These are phyloP conservation scores for Minunthozetes semirufus DNA, from an alignment of 2,888 invertebrate species.

Conservation along the genomic window DNA sequence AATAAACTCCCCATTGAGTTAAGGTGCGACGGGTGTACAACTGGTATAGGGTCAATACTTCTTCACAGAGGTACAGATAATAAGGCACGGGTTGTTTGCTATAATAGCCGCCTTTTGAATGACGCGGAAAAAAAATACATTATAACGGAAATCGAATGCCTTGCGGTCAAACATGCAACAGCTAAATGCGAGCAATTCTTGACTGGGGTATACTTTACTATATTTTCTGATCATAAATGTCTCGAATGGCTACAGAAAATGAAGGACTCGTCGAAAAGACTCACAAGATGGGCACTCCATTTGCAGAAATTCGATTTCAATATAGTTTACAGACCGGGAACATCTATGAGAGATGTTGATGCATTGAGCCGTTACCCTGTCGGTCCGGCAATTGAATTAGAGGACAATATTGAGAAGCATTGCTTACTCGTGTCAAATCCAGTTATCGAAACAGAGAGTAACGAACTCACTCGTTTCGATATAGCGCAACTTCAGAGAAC, in stretches of 20 bases:
- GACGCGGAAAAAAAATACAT: conserved; percentile 11
- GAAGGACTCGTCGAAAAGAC: neutral
- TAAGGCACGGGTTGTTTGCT: neutral
- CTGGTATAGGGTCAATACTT: neutral
- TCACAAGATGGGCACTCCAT: conserved; percentile 9
- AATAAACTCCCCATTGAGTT: conserved; percentile 6
- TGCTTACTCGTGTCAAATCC: neutral
- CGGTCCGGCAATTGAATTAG: neutral
- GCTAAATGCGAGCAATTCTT: neutral
- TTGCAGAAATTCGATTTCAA: neutral
- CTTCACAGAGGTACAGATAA: neutral
- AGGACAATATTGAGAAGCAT: neutral
- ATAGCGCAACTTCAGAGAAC: no score
- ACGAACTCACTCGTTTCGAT: no score
- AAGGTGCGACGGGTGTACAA: neutral
- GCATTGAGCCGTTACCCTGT: conserved; percentile 4
- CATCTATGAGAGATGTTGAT: neutral
- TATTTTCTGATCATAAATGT: conserved; percentile 16
- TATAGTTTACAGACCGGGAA: neutral
- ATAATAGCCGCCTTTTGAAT: neutral
- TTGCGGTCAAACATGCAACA: neutral
- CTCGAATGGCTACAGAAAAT: conserved; percentile 17
- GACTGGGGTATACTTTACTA: neutral
- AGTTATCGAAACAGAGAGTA: no score
- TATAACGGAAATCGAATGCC: conserved; percentile 6